Conservation (phyloP, 2,888 invertebrate genomes). For the Prosopocoilus inquinatus region DNA sequence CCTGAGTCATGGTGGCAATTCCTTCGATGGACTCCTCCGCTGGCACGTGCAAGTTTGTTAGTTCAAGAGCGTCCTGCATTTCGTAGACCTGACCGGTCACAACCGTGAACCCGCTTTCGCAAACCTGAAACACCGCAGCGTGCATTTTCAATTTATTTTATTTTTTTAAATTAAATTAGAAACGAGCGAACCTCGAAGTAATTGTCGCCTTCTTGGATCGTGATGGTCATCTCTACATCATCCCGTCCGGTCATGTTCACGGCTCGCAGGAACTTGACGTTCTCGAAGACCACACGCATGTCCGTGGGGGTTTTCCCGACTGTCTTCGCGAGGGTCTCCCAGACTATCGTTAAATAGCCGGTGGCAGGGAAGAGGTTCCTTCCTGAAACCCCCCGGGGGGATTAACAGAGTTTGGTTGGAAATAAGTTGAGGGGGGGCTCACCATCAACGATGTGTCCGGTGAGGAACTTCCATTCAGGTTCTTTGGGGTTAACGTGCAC, state of each 20-base stretch:
- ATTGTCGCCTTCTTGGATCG: slow-evolving; percentile 34
- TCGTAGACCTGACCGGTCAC: slow-evolving; percentile 65
- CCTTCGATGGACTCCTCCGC: neutral
- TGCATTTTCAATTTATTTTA: neutral
- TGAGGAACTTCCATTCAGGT: slow-evolving; percentile 69
- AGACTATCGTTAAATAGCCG: slow-evolving; percentile 52
- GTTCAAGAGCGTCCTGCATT: slow-evolving; percentile 25
- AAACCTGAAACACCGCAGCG: slow-evolving; percentile 50
- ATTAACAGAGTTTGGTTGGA: neutral
- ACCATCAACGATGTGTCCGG: slow-evolving; percentile 85
- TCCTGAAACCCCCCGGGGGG: slow-evolving; percentile 34
- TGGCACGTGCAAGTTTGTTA: neutral
- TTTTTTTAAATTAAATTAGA: neutral
- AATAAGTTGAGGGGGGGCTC: slow-evolving; percentile 54
- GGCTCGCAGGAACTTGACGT: slow-evolving; percentile 60
- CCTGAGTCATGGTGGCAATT: slow-evolving; percentile 49
- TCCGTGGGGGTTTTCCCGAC: slow-evolving; percentile 44
- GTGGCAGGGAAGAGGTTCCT: slow-evolving; percentile 60
- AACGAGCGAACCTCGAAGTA: slow-evolving; percentile 36
- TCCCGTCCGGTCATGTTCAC: slow-evolving; percentile 54
- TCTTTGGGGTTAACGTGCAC: slow-evolving; percentile 61
- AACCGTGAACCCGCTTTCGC: slow-evolving; percentile 65
- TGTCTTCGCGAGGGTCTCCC: slow-evolving; percentile 56
- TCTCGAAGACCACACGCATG: slow-evolving; percentile 57
- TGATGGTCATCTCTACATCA: slow-evolving; percentile 25